Evolutionary conservation across 2,888 invertebrate genomes (phyloP), one percentile per base, ranked within the genome.

Genomic region (Andricus quercusramuli): DNA sequence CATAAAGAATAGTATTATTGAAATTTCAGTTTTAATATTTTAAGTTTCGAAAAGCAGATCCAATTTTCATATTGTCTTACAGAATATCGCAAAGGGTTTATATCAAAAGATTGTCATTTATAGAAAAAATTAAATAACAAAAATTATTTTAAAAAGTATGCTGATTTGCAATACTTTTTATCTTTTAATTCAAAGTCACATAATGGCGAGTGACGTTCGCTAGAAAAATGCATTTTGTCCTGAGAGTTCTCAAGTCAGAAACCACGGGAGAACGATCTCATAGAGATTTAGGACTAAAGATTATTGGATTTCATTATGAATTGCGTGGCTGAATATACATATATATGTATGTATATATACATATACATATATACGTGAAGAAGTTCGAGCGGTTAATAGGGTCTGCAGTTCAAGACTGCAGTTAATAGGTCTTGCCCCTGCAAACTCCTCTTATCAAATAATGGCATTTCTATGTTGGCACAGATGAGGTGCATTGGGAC

Each of bases 401-500:
- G n/a, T 62, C 4, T 15, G n/a, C 59, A 62, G 3, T 44, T 44
- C 44, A 44, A 44, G 44, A 15, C 3, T 15, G 47, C 17, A 17
- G 47, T 47, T 17, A 47, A 47, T 47, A 17, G 25, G 25, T 25
- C 15, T 62, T 13, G 25, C 25, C 22, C 59, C 13, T 62, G 62
- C 62, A 62, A 62, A 62, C 6, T 47, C 25, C 44, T 68, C 68
- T 70, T 70, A 44, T 44, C 29, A 70, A 47, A 70, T 20, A 70
- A 51, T 70, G 13, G 47, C 29, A 51, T 17, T 44, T 29, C 25
- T 29, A 15, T 25, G 47, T 29, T 47, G 20, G 25, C 25, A 70
- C 20, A 29, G 41, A 70, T 51, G 20, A 37, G 37, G 5, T 9
- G 37, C 29, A 66, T 66, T 67, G 11, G 22, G 2, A 67, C 20